Evolutionary conservation across 2,113 vertebrate genomes (phyloP).

Genomic region (Etheostoma cragini): DNA sequence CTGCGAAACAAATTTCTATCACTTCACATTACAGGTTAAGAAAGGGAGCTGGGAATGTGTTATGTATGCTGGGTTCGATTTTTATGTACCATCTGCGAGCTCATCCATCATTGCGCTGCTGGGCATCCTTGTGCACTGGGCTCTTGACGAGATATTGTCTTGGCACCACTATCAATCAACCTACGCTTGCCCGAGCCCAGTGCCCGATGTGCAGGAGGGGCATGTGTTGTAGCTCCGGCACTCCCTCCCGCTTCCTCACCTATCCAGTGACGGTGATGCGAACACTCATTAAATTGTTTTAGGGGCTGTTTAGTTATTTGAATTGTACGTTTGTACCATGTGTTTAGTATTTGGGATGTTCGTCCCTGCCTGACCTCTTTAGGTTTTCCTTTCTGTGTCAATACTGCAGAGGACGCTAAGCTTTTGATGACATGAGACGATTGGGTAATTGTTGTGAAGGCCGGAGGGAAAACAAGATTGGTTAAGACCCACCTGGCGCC

Average conservation of each 20-base stretch:
- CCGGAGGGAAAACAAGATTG: conserved; percentile 25
- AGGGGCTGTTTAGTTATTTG: too few relatives aligned
- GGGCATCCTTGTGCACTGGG: conserved; percentile 64
- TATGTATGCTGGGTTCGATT: conserved; percentile 77
- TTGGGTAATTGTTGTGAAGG: conserved; percentile 19
- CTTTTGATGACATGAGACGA: conserved; percentile 19
- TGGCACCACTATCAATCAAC: conserved; percentile 78
- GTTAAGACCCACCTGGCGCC: conserved; percentile 23
- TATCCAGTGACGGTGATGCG: conserved; percentile 20
- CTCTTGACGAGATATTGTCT: conserved; percentile 75
- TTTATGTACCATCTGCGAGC: conserved; percentile 73
- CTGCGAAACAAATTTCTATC: conserved; percentile 79
- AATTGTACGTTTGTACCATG: neutral
- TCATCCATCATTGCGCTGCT: conserved; percentile 78
- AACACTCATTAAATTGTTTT: conserved; percentile 18
- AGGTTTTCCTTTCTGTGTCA: conserved; percentile 1
- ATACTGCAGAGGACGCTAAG: neutral
- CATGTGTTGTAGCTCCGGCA: conserved; percentile 60
- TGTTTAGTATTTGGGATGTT: conserved; percentile 17
- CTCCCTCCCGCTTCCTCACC: conserved; percentile 22
- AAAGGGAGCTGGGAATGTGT: conserved; percentile 75
- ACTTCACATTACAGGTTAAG: conserved; percentile 80
- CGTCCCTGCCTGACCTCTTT: conserved; percentile 36
- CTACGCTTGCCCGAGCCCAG: conserved; percentile 54
- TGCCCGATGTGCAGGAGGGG: conserved; percentile 59